Conservation (phyloP, 1,140 invertebrate species). For the Drosophila micromelanica region DNA sequence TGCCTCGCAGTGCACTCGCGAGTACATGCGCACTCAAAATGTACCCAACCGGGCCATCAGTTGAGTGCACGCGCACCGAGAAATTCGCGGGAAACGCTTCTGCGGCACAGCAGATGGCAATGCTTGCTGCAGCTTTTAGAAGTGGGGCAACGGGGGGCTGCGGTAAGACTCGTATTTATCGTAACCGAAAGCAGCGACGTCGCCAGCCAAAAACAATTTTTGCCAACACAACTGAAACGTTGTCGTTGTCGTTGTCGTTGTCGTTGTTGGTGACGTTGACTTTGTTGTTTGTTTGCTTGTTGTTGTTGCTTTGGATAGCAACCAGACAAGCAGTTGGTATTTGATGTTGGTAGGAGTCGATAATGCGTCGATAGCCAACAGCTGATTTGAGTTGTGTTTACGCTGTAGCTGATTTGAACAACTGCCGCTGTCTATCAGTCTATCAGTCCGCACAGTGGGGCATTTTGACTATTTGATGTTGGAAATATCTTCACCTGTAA, state of each 20-base stretch:
- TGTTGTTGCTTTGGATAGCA: slow-evolving; percentile 14
- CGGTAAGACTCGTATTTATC: slow-evolving; percentile 50
- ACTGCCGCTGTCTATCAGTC: no score
- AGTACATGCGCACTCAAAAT: slow-evolving; percentile 71
- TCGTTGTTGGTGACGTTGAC: slow-evolving; percentile 7
- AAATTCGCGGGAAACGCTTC: slow-evolving; percentile 67
- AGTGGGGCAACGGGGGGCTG: neutral
- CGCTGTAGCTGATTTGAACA: neutral
- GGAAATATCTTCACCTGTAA: no score
- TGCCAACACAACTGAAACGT: slow-evolving; percentile 15
- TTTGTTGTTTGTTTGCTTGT: neutral
- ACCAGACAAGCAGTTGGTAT: neutral
- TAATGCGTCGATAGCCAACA: slow-evolving; percentile 21
- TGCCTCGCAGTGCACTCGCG: slow-evolving; percentile 40
- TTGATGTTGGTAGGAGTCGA: slow-evolving; percentile 9
- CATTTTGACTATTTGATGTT: no score
- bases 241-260: slow-evolving; percentile 3
- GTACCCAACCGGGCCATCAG: slow-evolving; percentile 51
- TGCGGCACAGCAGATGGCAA: slow-evolving; percentile 18
- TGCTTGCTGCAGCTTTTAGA: neutral
- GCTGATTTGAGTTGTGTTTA: slow-evolving; percentile 14
- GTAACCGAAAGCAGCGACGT: slow-evolving; percentile 25
- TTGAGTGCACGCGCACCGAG: slow-evolving; percentile 64
- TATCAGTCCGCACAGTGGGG: neutral
- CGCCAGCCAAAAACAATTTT: slow-evolving; percentile 9